Evolutionary conservation across 2,113 vertebrate species (phyloP).

Genomic region (Cyanocitta stelleri): DNA sequence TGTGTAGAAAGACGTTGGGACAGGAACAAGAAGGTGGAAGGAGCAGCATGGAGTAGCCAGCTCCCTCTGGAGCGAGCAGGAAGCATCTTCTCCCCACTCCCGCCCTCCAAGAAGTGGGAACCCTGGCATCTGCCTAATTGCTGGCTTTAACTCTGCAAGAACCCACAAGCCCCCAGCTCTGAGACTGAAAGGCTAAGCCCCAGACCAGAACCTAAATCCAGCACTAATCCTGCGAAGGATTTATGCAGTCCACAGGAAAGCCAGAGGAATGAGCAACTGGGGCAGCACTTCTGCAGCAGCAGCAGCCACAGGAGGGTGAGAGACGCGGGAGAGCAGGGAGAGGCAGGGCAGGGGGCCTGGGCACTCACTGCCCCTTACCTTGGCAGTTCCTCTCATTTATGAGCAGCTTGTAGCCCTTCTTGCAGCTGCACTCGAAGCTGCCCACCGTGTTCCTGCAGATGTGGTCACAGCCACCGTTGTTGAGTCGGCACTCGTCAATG

Average conservation of each 20-base stretch:
- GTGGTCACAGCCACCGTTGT: constrained; percentile 95
- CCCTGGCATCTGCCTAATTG: neutral
- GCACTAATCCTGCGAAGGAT: neutral
- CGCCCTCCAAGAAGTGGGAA: neutral
- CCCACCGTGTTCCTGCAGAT: constrained; percentile 96
- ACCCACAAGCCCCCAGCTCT: neutral
- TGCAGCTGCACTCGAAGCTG: constrained; percentile 98
- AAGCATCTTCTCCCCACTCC: neutral
- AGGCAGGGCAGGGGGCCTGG: neutral
- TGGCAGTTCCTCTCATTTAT: constrained; percentile 96
- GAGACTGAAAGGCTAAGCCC: neutral
- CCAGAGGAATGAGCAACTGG: neutral
- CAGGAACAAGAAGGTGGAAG: neutral
- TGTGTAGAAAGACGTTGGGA: neutral
- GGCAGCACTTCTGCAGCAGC: neutral
- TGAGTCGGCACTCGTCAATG: constrained; percentile 92
- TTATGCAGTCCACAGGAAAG: neutral
- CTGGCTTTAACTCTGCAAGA: neutral
- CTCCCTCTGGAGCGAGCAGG: neutral
- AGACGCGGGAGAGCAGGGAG: fast-evolving
- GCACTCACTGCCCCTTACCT: constrained; percentile 68
- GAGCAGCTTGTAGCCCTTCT: constrained; percentile 95
- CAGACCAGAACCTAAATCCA: neutral
- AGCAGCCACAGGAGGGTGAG: neutral
- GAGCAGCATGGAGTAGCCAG: neutral